A percentile compares a stretch with the other conserved stretches of the same genome.
These are phyloP conservation scores for Sarcophilus harrisii DNA, from an alignment of 2,797 vertebrate species.

Conservation along the genomic window DNA sequence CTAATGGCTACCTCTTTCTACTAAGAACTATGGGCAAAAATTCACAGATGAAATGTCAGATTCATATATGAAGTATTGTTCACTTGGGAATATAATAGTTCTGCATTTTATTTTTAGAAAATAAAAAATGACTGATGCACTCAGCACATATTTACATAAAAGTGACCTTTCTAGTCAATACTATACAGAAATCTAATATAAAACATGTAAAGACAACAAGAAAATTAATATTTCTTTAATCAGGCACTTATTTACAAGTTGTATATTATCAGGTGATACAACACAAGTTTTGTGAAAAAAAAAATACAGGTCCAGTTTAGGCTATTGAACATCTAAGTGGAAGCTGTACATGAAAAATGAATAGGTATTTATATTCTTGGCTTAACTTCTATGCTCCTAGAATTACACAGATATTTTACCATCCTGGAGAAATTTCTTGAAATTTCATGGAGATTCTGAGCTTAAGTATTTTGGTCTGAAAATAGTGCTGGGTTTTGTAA, in stretches of 20 bases:
- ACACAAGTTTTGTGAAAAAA: not conserved
- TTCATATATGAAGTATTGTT: conserved; percentile 8
- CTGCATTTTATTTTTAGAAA: not conserved
- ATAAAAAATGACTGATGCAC: not conserved
- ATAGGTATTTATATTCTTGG: not conserved
- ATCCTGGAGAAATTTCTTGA: not conserved
- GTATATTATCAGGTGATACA: not conserved
- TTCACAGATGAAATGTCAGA: conserved; percentile 4
- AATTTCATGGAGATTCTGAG: not conserved
- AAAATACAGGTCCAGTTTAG: not conserved
- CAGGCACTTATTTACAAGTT: not conserved
- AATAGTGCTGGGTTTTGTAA: not conserved
- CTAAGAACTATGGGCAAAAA: conserved; percentile 31
- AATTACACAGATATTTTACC: not conserved
- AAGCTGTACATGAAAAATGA: not conserved
- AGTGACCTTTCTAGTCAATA: not conserved
- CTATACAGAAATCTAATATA: not conserved
- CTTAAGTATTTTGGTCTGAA: not conserved
- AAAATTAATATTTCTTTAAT: not conserved
- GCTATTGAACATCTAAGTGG: not conserved
- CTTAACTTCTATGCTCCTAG: not conserved
- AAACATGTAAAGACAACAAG: not conserved
- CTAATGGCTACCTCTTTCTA: not conserved
- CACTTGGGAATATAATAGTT: not conserved
- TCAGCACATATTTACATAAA: not conserved